These are phyloP conservation scores for Eudemis profundana DNA, from an alignment of 2,888 invertebrate genomes.

Conservation along the genomic window DNA sequence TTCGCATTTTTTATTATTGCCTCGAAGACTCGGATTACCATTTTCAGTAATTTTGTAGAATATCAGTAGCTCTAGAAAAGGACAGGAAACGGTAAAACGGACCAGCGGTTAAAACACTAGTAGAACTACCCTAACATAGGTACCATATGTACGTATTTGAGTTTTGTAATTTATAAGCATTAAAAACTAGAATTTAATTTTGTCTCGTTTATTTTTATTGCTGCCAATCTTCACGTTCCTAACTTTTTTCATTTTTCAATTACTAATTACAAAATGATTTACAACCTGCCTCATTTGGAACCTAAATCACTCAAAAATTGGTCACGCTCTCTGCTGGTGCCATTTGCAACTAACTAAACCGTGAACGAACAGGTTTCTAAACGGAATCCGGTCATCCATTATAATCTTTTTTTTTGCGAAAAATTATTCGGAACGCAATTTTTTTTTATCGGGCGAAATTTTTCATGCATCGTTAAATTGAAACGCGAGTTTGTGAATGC, in stretches of 20 bases:
- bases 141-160: no score
- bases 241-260: conserved; percentile 27
- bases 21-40: no score
- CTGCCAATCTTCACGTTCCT: not conserved
- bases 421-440: conserved; percentile 13
- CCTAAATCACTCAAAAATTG: conserved; percentile 28
- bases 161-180: no score
- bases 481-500: conserved; percentile 8
- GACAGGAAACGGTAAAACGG: no score
- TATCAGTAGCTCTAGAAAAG: no score
- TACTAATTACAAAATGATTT: conserved; percentile 25
- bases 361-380: conserved; percentile 22
- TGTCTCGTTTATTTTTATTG: not conserved
- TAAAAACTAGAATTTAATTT: not conserved
- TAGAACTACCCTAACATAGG: no score
- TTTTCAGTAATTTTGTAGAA: no score
- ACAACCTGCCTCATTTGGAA: conserved; percentile 20
- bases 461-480: conserved; percentile 37
- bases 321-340: conserved; percentile 31
- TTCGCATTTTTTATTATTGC: no score
- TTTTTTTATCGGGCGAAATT: conserved; percentile 28
- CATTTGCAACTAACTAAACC: conserved; percentile 20
- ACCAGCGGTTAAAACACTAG: no score
- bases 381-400: conserved; percentile 20
- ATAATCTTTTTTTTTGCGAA: conserved; percentile 14